Base-by-base conservation (phyloP, 2,888 invertebrate genomes). In the Thereva unica region DNA sequence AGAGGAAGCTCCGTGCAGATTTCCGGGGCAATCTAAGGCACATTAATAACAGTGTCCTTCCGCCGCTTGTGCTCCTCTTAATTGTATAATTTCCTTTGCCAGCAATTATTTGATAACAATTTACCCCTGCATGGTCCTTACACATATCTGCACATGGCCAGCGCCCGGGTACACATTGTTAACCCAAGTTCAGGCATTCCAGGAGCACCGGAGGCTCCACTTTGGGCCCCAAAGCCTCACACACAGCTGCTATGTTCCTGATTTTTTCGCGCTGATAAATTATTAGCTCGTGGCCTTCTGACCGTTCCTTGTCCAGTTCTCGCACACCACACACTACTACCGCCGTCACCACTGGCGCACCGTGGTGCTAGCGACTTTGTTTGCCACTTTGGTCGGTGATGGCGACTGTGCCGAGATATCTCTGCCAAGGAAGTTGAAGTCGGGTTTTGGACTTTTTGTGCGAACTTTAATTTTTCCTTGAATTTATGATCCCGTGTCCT, bases 31-130 rank as follows among this genome's bases (percentile, higher is more conserved):
- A 47, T 59, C 40, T 40, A 12, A 23, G 49, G 49, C 9, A 45
- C 59, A 59, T 59, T 59, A 45, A 59, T 59, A 59, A 59, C 49
- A 37, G 35, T 10, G 35, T 12, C 59, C 59, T 59, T 59, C 47
- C 59, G 59, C 59, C 42, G 49, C 59, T 63, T 50, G 10, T 63
- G 52, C 50, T 40, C 41, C 49, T 50, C 53, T 44, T 79, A 78
- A 80, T 79, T 80, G 78, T 77, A 75, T 75, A 75, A 74, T 75
- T 75, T 73, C 73, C 72, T 72, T 73, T 73, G 75, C 76, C 77
- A 75, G 76, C 78, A 80, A 79, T 80, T 79, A 79, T 79, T 78
- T 80, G 80, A 79, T 80, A 79, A 79, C 74, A 75, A 73, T 73
- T 75, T 73, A 72, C 72, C 69, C 64, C 49, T 42, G 64, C 64